Conservation (phyloP, 2,797 vertebrate genomes). For the Sebastes vulpes region DNA sequence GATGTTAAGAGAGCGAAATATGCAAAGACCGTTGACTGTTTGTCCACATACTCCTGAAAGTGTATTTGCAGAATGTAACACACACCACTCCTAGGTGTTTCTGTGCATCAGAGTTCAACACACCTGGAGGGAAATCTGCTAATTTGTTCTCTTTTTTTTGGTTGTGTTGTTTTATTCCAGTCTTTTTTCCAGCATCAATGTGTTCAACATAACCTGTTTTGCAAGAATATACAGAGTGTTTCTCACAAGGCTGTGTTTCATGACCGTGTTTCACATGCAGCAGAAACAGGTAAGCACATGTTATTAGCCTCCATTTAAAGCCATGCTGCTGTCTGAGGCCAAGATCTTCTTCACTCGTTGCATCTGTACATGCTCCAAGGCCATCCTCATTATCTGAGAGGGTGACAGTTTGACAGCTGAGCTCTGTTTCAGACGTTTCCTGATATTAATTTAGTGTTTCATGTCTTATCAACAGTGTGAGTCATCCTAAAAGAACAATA, state of each 20-base stretch:
- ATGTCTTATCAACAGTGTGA: not conserved
- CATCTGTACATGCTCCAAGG: conserved; percentile 1
- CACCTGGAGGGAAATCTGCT: not conserved
- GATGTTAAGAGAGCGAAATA: not conserved
- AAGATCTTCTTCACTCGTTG: conserved; percentile 2
- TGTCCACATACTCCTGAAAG: not conserved
- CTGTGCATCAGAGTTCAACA: not conserved
- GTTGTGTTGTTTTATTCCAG: not conserved
- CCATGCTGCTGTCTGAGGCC: conserved; percentile 13
- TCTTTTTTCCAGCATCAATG: not conserved
- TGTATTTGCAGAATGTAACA: not conserved
- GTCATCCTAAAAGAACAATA: not conserved
- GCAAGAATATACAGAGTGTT: not conserved
- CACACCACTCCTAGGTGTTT: not conserved
- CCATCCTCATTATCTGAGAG: not conserved
- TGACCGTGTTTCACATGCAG: not conserved
- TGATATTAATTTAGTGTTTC: not conserved
- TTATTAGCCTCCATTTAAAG: conserved; percentile 6
- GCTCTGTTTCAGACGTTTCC: not conserved
- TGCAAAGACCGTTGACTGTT: not conserved
- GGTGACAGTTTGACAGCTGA: not conserved
- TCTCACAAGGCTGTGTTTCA: not conserved
- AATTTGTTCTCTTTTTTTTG: not conserved
- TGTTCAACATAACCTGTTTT: conserved; percentile 13
- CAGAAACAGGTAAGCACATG: conserved; percentile 31